Conservation (phyloP, 2,888 invertebrate species). For the Mellilla xanthometata region DNA sequence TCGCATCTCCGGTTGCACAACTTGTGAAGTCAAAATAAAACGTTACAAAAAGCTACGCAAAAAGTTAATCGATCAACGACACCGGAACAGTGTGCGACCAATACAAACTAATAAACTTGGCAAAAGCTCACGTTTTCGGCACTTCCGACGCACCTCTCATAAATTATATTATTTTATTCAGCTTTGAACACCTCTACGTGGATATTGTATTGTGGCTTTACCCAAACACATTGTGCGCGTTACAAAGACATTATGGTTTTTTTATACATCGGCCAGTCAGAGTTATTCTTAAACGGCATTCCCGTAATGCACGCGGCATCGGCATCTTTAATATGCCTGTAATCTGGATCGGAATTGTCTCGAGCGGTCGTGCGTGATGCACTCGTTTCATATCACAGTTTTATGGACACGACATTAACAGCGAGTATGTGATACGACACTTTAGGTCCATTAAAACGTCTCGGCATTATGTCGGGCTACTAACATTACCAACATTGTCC, state of each 20-base stretch:
- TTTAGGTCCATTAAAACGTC: constrained; percentile 71
- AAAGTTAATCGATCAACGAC: constrained; percentile 28
- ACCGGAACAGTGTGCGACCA: constrained; percentile 32
- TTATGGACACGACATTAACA: constrained; percentile 64
- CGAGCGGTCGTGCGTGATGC: constrained; percentile 31
- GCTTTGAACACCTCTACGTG: constrained; percentile 9
- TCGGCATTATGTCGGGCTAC: constrained; percentile 58
- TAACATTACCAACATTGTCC: constrained; percentile 56
- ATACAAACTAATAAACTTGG: constrained; percentile 28
- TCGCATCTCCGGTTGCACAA: constrained; percentile 7
- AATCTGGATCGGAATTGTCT: constrained; percentile 21
- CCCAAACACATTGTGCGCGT: not conserved
- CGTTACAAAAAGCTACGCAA: constrained; percentile 18
- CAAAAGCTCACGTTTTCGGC: constrained; percentile 37
- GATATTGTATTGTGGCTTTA: not conserved
- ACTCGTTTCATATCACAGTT: constrained; percentile 44
- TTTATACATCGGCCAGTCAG: constrained; percentile 6
- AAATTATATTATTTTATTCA: constrained; percentile 31
- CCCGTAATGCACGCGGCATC: constrained; percentile 12
- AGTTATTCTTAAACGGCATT: constrained; percentile 9
- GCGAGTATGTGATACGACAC: constrained; percentile 49
- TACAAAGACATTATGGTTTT: not conserved
- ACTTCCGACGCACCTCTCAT: constrained; percentile 36
- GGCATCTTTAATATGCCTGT: constrained; percentile 11
- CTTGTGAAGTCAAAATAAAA: constrained; percentile 5